phyloP scores from a whole-genome alignment of 2,113 vertebrate species.

The Danio rerio region GRCz12tu NC_133183.1:16352501-16353000 shows the following conservation, averaged over 20 bases:
- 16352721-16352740: constrained; percentile 73
- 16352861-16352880: constrained; percentile 34
- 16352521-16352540: constrained; percentile 67
- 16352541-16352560: constrained; percentile 67
- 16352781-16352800: constrained; percentile 40
- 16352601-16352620: constrained; percentile 89
- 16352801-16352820: constrained; percentile 77
- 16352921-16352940: background rate
- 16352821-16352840: constrained; percentile 76
- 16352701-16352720: constrained; percentile 57
- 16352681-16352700: constrained; percentile 58
- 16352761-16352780: constrained; percentile 67
- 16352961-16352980: background rate
- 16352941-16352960: background rate
- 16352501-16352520: constrained; percentile 72
- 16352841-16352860: constrained; percentile 81
- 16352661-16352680: constrained; percentile 74
- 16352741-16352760: constrained; percentile 82
- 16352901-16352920: too few relatives aligned
- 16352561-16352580: constrained; percentile 80
- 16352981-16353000: background rate
- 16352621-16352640: constrained; percentile 94
- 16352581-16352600: constrained; percentile 88
- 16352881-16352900: background rate
- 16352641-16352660: constrained; percentile 87